Evolutionary conservation across 2,113 vertebrate species (phyloP), one percentile per base, ranked within the genome.

Genomic region (Ophthalmolycus amberensis): DNA sequence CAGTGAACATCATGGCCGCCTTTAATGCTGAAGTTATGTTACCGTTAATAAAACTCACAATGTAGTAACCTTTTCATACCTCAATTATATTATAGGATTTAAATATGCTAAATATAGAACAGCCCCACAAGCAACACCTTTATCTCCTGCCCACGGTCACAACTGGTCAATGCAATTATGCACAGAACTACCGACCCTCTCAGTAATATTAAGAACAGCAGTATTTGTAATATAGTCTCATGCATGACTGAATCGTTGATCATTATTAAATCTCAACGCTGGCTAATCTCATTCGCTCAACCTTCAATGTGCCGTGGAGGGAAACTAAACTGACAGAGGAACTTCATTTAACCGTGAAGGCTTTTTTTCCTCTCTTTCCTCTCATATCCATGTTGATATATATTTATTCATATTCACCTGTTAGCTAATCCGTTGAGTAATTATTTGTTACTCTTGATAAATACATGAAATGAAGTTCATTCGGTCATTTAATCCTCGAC

Each of bases 241-340:
- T 59, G 27, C 48, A 56, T 66, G 38, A 48, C 40, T 60, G 67
- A 84, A 77, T 71, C 11, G 16, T 56, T 56, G 22, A 56, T 50
- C 27, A 1, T 82, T 70, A 86, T 82, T 81, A 60, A 78, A 44
- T 82, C 62, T 68, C 11, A 18, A 40, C 38, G 16, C 44, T 54
- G 67, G 62, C n/a, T 84, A 76, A 81, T 85, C 66, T 75, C 34
- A 82, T 88, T 79, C 74, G 37, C 44, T 71, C 46, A 54, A 82
- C 75, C 65, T 37, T 68, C 52, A 68, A 22, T 71, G 66, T 37
- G 52, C 40, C 8, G 9, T 34, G 32, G 32, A 65, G 56, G 42
- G 0, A 59, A 71, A 77, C 48, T 72, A 11, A 78, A 77, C 76
- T 54, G 25, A 62, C 58, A 58, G 32, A 37, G 12, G 37, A 69